These are phyloP conservation scores for Lagocephalus sceleratus DNA, from an alignment of 2,797 vertebrate species.

Conservation along the genomic window DNA sequence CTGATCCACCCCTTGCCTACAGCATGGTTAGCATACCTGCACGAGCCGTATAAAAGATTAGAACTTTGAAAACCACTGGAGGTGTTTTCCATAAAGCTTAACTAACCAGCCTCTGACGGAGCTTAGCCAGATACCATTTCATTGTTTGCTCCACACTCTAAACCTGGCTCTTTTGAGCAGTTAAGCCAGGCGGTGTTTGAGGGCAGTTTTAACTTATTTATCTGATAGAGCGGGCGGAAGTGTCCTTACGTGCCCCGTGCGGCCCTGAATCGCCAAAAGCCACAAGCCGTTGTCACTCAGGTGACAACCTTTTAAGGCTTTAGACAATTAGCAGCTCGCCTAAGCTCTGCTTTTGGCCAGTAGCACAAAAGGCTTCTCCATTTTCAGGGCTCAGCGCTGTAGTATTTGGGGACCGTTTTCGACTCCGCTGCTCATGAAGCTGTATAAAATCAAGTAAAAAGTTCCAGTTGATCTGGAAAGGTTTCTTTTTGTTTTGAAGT, in stretches of 20 bases:
- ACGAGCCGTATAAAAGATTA: conserved; percentile 64
- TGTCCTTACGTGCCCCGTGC: conserved; percentile 52
- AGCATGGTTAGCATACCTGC: conserved; percentile 51
- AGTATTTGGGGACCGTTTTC: conserved; percentile 32
- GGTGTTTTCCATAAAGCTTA: conserved; percentile 54
- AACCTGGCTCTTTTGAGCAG: conserved; percentile 57
- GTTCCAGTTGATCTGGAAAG: too few relatives aligned
- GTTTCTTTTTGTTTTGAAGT: too few relatives aligned
- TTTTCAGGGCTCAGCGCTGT: conserved; percentile 38
- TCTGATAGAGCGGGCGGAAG: conserved; percentile 67
- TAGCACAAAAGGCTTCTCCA: conserved; percentile 36
- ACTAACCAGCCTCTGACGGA: conserved; percentile 51
- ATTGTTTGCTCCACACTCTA: conserved; percentile 57
- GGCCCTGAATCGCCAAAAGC: conserved; percentile 53
- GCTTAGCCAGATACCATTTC: conserved; percentile 55
- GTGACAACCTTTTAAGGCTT: conserved; percentile 62
- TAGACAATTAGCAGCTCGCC: conserved; percentile 60
- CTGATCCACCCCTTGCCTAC: conserved; percentile 39
- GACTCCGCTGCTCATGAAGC: conserved; percentile 8
- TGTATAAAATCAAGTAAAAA: too few relatives aligned
- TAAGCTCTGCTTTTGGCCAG: conserved; percentile 62
- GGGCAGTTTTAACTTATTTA: conserved; percentile 71
- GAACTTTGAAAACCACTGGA: conserved; percentile 50
- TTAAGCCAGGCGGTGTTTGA: conserved; percentile 66
- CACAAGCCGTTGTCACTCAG: conserved; percentile 54